Evolutionary conservation across 2,113 vertebrate genomes (phyloP).

Genomic region (Ancistrus triradiatus): DNA sequence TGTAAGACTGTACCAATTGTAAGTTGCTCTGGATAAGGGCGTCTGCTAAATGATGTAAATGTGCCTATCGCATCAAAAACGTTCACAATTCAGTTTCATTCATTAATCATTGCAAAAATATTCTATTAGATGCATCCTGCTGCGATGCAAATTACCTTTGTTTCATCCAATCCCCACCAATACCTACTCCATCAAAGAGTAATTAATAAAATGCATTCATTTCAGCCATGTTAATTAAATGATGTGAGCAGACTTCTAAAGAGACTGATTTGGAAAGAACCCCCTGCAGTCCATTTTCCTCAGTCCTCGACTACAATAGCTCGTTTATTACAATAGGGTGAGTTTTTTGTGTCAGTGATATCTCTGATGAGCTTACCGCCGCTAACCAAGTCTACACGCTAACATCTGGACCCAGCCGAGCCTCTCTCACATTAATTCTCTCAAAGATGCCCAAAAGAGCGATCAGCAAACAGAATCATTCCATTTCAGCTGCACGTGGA

Average conservation of each 20-base stretch:
- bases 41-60: too few species aligned
- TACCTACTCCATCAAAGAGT: background rate
- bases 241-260: conserved; percentile 26
- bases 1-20: too few species aligned
- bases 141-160: conserved; percentile 32
- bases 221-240: conserved; percentile 39
- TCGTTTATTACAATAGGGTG: conserved; percentile 36
- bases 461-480: conserved; percentile 37
- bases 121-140: conserved; percentile 22
- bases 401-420: conserved; percentile 38
- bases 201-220: conserved; percentile 42
- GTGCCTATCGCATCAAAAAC: too few species aligned
- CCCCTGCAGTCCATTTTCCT: conserved; percentile 20
- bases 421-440: conserved; percentile 41
- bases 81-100: background rate
- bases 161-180: conserved; percentile 25
- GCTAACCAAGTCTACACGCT: conserved; percentile 25
- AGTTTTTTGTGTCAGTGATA: conserved; percentile 26
- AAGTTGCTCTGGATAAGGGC: too few species aligned
- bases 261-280: conserved; percentile 22
- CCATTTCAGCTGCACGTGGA: conserved; percentile 4
- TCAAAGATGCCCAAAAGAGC: conserved; percentile 16
- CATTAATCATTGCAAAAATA: conserved; percentile 25
- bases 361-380: conserved; percentile 39
- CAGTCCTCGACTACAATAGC: conserved; percentile 32